Base-by-base conservation (phyloP, 2,888 invertebrate genomes). In the Troides helena region DNA sequence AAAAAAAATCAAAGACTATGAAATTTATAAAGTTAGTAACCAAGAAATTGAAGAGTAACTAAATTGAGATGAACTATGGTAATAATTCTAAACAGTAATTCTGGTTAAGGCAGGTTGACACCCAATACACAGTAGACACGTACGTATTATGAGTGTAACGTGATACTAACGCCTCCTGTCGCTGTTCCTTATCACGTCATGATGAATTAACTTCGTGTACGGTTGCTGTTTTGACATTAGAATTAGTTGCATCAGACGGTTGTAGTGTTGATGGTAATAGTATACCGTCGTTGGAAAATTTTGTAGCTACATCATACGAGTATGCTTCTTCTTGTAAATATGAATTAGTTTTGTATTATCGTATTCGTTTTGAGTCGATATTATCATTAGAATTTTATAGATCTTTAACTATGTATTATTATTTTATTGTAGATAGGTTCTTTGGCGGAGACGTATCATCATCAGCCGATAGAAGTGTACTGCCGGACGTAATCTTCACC, bases 171-270 rank as follows among this genome's bases (percentile, higher is more conserved):
- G 77, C 73, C 74, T 57, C 80, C 79, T 86, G 86, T 88, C 87
- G 85, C 80, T 77, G 83, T 77, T 79, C 80, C 85, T 86, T 89
- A 89, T 90, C 90, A 85, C 81, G 83, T 82, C 84, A 79, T 84
- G 85, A 86, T 89, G 85, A 89, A 87, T 89, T 89, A 89, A 86
- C 82, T 81, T 80, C 73, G 80, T 78, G 72, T 74, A 68, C 73
- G 71, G 73, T 72, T 71, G 67, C 73, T 74, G 75, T 72, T 74
- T 71, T 72, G 73, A 73, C 71, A 69, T 70, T 71, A 70, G 71
- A 66, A 61, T 72, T 64, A 71, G 72, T 72, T 61, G n/a, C 23
- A 59, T 43, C 43, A 62, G 56, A 62, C 62, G 7, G 39, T 39
- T 36, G 64, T 64, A 25, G 43, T 53, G 63, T 56, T 18, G 5